phyloP scores from a whole-genome alignment of 1,140 invertebrate genomes.

The Solenopsis invicta region DNA sequence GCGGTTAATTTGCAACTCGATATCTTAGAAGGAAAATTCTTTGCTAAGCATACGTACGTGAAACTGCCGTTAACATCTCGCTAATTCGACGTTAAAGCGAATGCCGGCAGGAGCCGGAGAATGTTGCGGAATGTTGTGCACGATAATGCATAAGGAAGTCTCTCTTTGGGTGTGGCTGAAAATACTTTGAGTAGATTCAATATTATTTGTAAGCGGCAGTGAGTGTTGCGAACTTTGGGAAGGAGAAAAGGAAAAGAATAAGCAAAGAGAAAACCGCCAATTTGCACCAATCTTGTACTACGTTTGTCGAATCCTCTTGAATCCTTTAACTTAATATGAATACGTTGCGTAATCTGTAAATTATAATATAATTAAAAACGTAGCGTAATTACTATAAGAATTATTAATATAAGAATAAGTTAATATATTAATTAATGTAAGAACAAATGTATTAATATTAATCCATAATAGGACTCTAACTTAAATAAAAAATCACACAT shows the following conservation, averaged over 20 bases:
- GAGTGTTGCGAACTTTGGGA: conserved; percentile 42
- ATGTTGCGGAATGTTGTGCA: conserved; percentile 3
- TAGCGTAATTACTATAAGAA: conserved; percentile 70
- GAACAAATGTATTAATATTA: conserved; percentile 71
- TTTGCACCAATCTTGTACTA: conserved; percentile 45
- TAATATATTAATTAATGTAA: conserved; percentile 43
- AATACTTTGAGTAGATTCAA: conserved; percentile 73
- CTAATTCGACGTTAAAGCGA: conserved; percentile 40
- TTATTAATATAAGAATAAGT: too few species aligned
- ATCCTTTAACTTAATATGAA: conserved; percentile 56
- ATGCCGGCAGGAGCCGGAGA: neutral
- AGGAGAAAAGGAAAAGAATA: conserved; percentile 1
- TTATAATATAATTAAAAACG: conserved; percentile 64
- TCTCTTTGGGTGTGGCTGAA: conserved; percentile 54
- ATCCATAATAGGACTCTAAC: conserved; percentile 55
- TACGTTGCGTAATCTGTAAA: conserved; percentile 69
- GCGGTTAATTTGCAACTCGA: conserved; percentile 3
- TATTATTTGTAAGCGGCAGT: conserved; percentile 73
- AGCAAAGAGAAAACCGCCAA: conserved; percentile 32
- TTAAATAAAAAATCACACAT: conserved; percentile 63
- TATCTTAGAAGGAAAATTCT: conserved; percentile 1
- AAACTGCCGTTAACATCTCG: conserved; percentile 25
- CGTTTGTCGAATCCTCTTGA: conserved; percentile 44
- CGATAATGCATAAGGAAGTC: conserved; percentile 29
- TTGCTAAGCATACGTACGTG: neutral